Percentiles rank a stretch among this genome's conserved stretches.
phyloP scores from a whole-genome alignment of 2,113 vertebrate genomes.

The Butorides virescens region DNA sequence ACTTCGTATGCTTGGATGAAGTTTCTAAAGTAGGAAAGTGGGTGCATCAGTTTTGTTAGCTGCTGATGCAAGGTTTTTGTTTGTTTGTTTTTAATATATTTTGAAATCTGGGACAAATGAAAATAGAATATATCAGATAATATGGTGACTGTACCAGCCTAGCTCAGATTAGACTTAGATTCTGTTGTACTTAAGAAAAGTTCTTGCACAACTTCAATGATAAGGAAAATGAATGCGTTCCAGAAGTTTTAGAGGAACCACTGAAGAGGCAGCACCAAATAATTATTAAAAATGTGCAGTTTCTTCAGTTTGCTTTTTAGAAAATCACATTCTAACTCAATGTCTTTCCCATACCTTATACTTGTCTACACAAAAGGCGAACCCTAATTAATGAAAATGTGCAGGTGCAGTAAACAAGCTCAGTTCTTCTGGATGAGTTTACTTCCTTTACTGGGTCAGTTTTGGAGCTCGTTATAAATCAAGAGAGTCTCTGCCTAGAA shows the following conservation, averaged over 20 bases:
- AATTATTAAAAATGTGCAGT: not conserved
- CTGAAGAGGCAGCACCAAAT: not conserved
- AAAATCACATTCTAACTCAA: not conserved
- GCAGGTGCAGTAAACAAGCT: not conserved
- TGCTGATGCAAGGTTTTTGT: not conserved
- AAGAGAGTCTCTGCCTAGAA: not conserved
- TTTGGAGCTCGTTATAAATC: not conserved
- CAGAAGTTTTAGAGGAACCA: not conserved
- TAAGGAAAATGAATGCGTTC: not conserved
- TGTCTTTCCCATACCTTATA: not conserved
- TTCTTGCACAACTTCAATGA: not conserved
- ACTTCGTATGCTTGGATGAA: not conserved
- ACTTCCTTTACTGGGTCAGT: constrained; percentile 17
- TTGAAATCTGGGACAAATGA: constrained; percentile 35
- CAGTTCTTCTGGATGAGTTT: constrained; percentile 31
- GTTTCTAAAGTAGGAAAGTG: not conserved
- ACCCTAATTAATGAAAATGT: constrained; percentile 36
- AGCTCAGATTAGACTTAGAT: not conserved
- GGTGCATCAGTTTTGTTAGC: not conserved
- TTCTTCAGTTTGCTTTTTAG: constrained; percentile 4
- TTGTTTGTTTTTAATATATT: not conserved
- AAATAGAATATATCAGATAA: constrained; percentile 12
- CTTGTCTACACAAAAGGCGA: not conserved
- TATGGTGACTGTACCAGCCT: not conserved
- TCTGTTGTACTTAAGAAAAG: not conserved